Conservation (phyloP, 35 echinoderm and acorn worm genomes). For the Anneissia japonica region DNA sequence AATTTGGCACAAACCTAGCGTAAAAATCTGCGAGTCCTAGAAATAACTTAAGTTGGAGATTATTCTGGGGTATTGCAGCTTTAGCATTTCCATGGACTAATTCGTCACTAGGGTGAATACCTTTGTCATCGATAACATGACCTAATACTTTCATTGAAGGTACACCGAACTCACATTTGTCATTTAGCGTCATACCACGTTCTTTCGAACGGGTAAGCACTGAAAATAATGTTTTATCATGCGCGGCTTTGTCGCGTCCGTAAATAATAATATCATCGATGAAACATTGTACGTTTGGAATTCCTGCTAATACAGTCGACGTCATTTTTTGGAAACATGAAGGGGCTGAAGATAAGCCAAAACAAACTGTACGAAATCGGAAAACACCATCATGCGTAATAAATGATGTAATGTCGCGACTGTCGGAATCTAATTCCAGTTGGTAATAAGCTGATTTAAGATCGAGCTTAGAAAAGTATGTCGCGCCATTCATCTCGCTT, state of each 20-base stretch:
- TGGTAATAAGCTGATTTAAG: constrained; percentile 5
- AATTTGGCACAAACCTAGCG: constrained; percentile 41
- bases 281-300: neutral
- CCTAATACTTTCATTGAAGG: constrained; percentile 39
- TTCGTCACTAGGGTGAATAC: neutral
- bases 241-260: neutral
- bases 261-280: constrained; percentile 17
- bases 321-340: constrained; percentile 17
- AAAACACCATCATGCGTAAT: constrained; percentile 28
- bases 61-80: constrained; percentile 1
- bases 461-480: constrained; percentile 5
- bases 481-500: neutral
- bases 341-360: constrained; percentile 4
- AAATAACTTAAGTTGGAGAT: constrained; percentile 38
- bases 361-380: neutral
- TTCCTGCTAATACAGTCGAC: neutral
- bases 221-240: neutral
- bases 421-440: neutral
- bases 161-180: constrained; percentile 40
- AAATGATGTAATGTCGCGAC: constrained; percentile 22
- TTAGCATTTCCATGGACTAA: neutral
- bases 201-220: neutral
- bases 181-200: constrained; percentile 31
- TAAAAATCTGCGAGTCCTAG: constrained; percentile 20
- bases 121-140: constrained; percentile 1